Base-by-base conservation (phyloP, 2,113 vertebrate genomes). In the zebrafish (Danio rerio) region DNA sequence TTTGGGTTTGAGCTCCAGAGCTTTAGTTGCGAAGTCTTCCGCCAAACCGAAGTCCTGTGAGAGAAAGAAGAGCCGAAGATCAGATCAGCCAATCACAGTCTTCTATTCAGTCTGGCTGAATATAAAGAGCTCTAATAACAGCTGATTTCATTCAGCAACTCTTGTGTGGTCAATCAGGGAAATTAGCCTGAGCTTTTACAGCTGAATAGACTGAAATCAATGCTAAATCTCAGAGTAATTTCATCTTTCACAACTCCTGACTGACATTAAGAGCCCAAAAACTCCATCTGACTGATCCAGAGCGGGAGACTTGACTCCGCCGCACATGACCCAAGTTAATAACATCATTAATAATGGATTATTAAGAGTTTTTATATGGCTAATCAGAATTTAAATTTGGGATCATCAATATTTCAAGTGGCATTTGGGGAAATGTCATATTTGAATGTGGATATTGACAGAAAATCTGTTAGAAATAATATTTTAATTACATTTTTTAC, bases 11-110 rank as follows among this genome's bases (percentile, higher is more conserved):
- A 99, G 91, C 89, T 99, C 98, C 78, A 99, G 84, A 5, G 98
- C 98, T 92, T 99, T 99, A 78, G 96, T 96, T 79, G 98, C 98
- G 91, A 99, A 98, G 87, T 99, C 98, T 82, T 99, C 98, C 50
- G 98, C 98, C 96, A 99, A 94, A 70, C 98, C 98, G 59, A 99
- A 99, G 89, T 99, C 98, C 98, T 86, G 18, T 59, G 61, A 84
- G n/a, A 65, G 59, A 62, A 21, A 31, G 21, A 63, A 1, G 45
- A 49, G 20, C 11, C 8, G 47, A 52, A 9, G 18, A 18, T 52
- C 47, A 9, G 18, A 18, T 52, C 47, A 52, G 68, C 31, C 31
- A 31, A 31, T 31, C 74, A 66, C 66, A 53, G 73, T n/a, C n/a
- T n/a, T n/a, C n/a, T n/a, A n/a, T n/a, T n/a, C n/a, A n/a, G n/a